These are phyloP conservation scores for Eulemur rubriventer DNA, from an alignment of 2,797 vertebrate genomes.

Conservation along the genomic window DNA sequence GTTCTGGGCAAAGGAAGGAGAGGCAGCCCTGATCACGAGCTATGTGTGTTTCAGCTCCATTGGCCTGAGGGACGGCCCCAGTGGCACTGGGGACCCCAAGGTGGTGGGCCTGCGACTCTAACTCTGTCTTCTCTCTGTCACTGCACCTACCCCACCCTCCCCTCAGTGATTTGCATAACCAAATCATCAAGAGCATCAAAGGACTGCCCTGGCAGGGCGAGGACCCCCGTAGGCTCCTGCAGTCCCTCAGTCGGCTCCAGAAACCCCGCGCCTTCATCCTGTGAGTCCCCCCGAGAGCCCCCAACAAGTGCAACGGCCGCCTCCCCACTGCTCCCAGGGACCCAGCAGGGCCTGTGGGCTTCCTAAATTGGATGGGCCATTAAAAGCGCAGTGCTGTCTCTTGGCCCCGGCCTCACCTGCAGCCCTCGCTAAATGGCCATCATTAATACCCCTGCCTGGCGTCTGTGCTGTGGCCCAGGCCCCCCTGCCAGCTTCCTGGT, in stretches of 20 bases:
- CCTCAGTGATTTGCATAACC: conserved; percentile 96
- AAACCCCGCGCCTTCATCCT: conserved; percentile 92
- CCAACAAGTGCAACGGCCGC: conserved; percentile 71
- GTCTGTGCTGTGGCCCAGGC: background rate
- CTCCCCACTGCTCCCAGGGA: background rate
- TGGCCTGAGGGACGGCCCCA: background rate
- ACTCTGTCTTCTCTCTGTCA: conserved; percentile 73
- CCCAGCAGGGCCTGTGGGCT: background rate
- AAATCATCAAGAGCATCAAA: conserved; percentile 98
- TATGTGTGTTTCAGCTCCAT: conserved; percentile 59
- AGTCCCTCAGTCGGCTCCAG: conserved; percentile 94
- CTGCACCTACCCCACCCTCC: conserved; percentile 65
- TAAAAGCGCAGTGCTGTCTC: background rate
- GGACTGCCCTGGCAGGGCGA: conserved; percentile 96
- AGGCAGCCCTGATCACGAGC: background rate
- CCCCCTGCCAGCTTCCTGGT: background rate
- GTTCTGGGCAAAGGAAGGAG: background rate
- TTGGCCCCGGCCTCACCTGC: too few relatives aligned
- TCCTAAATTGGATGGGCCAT: background rate
- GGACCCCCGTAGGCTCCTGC: conserved; percentile 95
- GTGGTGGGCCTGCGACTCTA: conserved; percentile 51
- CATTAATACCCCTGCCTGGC: background rate
- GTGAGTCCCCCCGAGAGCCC: conserved; percentile 90
- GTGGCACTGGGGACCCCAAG: background rate
- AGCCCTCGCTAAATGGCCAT: background rate